Evolutionary conservation across 2,888 invertebrate species (phyloP).

Genomic region (Hypomecis punctinalis): DNA sequence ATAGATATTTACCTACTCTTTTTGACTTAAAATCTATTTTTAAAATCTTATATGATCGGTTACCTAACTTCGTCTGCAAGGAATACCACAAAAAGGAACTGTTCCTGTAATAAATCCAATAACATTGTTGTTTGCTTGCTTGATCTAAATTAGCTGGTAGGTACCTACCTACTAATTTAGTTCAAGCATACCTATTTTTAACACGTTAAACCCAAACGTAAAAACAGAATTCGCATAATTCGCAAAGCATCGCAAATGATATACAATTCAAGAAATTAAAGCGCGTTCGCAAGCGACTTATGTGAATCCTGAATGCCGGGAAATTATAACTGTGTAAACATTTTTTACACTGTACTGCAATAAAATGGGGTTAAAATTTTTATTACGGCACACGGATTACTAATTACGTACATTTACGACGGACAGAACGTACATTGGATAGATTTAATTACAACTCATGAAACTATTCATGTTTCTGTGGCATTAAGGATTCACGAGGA

Average conservation of each 20-base stretch:
- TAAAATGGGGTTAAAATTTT: slow-evolving; percentile 63
- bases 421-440: slow-evolving; percentile 44
- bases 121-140: no score
- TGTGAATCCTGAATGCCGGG: slow-evolving; percentile 82
- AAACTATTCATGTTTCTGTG: slow-evolving; percentile 42
- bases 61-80: no score
- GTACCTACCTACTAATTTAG: no score
- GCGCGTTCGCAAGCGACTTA: slow-evolving; percentile 70
- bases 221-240: slow-evolving; percentile 67
- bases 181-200: background rate
- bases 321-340: slow-evolving; percentile 59
- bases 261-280: slow-evolving; percentile 41
- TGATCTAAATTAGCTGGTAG: no score
- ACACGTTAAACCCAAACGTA: background rate
- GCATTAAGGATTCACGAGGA: slow-evolving; percentile 83
- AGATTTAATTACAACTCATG: slow-evolving; percentile 29
- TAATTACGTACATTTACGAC: slow-evolving; percentile 65
- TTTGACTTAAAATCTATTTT: no score
- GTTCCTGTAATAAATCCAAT: no score
- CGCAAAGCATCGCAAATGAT: slow-evolving; percentile 60
- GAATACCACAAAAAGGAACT: no score
- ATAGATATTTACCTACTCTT: no score
- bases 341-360: slow-evolving; percentile 62
- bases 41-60: no score
- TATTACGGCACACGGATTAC: slow-evolving; percentile 57